These are phyloP conservation scores for Callaeas wilsoni DNA, from an alignment of 2,113 vertebrate genomes.

Conservation along the genomic window DNA sequence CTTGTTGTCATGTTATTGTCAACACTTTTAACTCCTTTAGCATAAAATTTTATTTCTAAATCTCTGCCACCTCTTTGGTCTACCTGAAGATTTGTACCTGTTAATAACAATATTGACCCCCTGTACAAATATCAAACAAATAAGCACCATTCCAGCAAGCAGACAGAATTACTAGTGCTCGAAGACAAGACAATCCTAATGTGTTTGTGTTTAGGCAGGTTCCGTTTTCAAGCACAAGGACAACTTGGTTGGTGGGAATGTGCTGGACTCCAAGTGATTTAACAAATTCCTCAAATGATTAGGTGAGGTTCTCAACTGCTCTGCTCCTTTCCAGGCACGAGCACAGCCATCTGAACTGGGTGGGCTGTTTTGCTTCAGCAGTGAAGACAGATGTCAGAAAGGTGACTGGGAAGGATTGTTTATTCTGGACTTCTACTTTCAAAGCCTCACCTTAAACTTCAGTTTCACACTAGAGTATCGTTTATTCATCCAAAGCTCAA, in stretches of 20 bases:
- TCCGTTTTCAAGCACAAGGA: background rate
- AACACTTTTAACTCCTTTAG: background rate
- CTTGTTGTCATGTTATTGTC: background rate
- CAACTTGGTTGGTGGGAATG: background rate
- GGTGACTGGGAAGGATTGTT: background rate
- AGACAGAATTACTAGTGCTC: background rate
- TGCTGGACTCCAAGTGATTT: background rate
- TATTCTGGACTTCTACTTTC: background rate
- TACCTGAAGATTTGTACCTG: background rate
- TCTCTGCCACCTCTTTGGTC: background rate
- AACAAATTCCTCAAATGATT: background rate
- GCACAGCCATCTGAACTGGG: background rate
- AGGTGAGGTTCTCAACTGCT: background rate
- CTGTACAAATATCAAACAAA: background rate
- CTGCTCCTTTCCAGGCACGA: background rate
- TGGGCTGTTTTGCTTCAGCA: background rate
- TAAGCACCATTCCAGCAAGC: background rate
- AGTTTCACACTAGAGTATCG: background rate
- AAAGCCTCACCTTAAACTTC: background rate
- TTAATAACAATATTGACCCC: background rate
- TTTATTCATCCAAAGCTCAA: background rate
- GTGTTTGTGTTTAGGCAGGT: background rate
- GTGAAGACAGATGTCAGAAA: background rate
- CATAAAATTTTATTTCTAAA: background rate
- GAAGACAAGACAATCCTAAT: background rate